Evolutionary conservation across 1,140 invertebrate species (phyloP), one percentile per base, ranked within the genome.

Genomic region (Paraescarpia echinospica): DNA sequence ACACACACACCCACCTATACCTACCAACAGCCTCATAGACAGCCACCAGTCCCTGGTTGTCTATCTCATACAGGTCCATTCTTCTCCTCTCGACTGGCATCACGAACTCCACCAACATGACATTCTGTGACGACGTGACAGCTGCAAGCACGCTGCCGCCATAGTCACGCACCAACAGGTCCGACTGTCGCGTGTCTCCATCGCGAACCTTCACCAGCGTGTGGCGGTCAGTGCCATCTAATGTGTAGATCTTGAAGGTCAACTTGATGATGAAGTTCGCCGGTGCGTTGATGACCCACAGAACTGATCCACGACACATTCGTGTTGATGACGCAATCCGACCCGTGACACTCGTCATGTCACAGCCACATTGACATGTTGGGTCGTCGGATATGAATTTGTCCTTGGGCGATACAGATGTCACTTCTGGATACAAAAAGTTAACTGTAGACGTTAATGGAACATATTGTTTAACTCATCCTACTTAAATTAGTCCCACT

Each of bases 401-500:
- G 59, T 77, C 59, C 59, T 77, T 18, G 4, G 59, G 59, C 22
- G 59, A 18, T 31, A 77, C 59, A 27, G 59, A 77, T 18, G 59
- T 77, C 59, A 77, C 59, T 77, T 77, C 59, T 77, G 59, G 27
- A 77, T 12, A 77, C 9, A 77, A 77, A 92, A 93, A 94, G 95
- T 27, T 18, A 77, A 18, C 22, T 77, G 22, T 14, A 77, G 12
- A 41, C 4, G 41, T 41, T 41, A 41, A 41, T 41, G 41, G 41
- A 41, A 41, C 12, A 41, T 4, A 41, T 41, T 41, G 4, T 4
- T 41, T 41, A 41, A 41, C 41, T 41, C 4, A 41, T 41, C 41
- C 12, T 41, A 41, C 12, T n/a, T n/a, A n/a, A n/a, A n/a, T n/a
- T n/a, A n/a, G n/a, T n/a, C n/a, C n/a, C n/a, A n/a, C n/a, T n/a